These are phyloP conservation scores for Tapirus terrestris DNA, from an alignment of 2,113 vertebrate genomes.

Conservation along the genomic window DNA sequence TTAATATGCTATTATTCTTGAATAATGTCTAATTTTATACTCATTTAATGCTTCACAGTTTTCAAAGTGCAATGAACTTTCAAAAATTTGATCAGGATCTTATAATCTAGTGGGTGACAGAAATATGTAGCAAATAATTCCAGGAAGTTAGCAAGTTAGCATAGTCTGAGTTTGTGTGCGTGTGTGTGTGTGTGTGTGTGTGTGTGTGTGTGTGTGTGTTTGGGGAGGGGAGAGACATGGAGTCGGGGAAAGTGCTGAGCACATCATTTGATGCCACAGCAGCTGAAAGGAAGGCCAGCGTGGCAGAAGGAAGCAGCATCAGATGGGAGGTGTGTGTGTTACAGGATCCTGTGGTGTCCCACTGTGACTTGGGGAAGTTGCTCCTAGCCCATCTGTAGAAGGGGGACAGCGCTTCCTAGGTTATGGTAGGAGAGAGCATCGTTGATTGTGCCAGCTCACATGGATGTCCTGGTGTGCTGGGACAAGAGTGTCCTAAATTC, in stretches of 20 bases:
- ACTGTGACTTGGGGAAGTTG: neutral
- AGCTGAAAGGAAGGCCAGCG: slow-evolving; percentile 56
- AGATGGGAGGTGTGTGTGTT: neutral
- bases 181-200: neutral
- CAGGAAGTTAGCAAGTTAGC: neutral
- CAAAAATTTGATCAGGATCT: neutral
- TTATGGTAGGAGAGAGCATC: neutral
- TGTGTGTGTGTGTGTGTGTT: neutral
- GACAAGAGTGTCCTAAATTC: no score
- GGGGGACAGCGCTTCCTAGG: neutral
- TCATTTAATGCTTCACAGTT: neutral
- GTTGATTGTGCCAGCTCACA: neutral
- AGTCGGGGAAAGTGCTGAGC: slow-evolving; percentile 55
- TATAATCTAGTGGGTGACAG: neutral
- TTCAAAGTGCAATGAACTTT: neutral
- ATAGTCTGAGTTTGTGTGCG: neutral
- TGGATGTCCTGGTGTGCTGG: neutral
- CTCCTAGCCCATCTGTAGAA: neutral
- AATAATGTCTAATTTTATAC: neutral
- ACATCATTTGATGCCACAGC: neutral
- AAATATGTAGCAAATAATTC: neutral
- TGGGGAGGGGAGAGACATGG: neutral
- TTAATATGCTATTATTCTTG: neutral
- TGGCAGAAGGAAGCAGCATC: slow-evolving; percentile 25
- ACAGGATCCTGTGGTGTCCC: neutral